phyloP scores from a whole-genome alignment of 1,140 invertebrate species.

The Drosophila sechellia region DNA sequence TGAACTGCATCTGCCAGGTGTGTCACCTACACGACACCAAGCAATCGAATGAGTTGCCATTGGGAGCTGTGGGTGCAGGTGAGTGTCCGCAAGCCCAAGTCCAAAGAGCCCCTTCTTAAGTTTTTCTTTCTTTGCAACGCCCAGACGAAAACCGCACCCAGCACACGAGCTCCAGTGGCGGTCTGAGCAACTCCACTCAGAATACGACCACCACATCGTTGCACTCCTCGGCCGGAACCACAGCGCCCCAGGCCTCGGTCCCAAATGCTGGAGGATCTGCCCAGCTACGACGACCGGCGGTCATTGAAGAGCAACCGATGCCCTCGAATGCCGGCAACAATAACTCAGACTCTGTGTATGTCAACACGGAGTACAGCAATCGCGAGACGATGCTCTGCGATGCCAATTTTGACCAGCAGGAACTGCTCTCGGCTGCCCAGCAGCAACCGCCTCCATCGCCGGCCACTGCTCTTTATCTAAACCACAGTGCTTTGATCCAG shows the following conservation, averaged over 20 bases:
- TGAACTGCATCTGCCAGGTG: slow-evolving; percentile 96
- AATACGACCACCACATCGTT: slow-evolving; percentile 78
- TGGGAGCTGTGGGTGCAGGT: slow-evolving; percentile 59
- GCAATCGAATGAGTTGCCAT: slow-evolving; percentile 70
- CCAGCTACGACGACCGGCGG: slow-evolving; percentile 51
- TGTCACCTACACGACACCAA: slow-evolving; percentile 91
- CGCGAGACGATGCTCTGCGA: slow-evolving; percentile 74
- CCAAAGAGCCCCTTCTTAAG: too few species aligned
- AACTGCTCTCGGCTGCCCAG: slow-evolving; percentile 65
- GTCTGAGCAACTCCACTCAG: slow-evolving; percentile 72
- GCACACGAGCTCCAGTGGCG: slow-evolving; percentile 72
- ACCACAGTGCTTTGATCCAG: slow-evolving; percentile 72
- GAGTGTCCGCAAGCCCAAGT: slow-evolving; percentile 4
- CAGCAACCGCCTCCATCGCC: slow-evolving; percentile 74
- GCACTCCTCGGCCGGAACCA: slow-evolving; percentile 68
- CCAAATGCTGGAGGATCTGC: slow-evolving; percentile 1
- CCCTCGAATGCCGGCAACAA: slow-evolving; percentile 51
- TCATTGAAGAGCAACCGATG: slow-evolving; percentile 70
- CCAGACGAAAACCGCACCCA: slow-evolving; percentile 75
- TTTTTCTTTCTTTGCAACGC: background rate
- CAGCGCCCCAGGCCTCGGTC: slow-evolving; percentile 3
- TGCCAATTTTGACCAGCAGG: slow-evolving; percentile 64
- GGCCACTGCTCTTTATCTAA: slow-evolving; percentile 70
- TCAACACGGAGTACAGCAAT: slow-evolving; percentile 79
- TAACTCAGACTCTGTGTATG: slow-evolving; percentile 74